Percentiles rank a stretch among this genome's conserved stretches.
phyloP scores from a whole-genome alignment of 2,113 vertebrate species.

The Alligator sinensis region DNA sequence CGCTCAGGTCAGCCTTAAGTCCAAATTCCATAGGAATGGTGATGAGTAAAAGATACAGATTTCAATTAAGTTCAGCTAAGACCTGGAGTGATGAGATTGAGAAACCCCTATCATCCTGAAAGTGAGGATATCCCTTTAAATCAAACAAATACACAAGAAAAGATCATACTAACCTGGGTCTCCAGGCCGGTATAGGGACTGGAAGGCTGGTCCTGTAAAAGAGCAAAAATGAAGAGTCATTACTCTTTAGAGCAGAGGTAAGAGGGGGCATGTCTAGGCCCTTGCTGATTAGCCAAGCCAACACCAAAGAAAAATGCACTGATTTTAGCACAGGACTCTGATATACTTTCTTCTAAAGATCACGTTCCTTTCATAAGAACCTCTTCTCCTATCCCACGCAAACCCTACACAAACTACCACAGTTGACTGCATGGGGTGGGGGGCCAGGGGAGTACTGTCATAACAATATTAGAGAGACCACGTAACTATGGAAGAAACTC shows the following conservation, averaged over 20 bases:
- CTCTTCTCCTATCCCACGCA: neutral
- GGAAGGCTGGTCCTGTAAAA: conserved; percentile 69
- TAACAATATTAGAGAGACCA: neutral
- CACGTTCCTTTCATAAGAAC: neutral
- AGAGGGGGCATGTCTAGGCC: neutral
- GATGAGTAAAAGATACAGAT: neutral
- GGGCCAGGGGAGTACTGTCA: neutral
- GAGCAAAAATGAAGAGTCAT: conserved; percentile 47
- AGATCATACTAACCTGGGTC: conserved; percentile 67
- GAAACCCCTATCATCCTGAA: neutral
- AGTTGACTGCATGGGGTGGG: neutral
- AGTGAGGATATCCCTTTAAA: neutral
- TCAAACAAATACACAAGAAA: neutral
- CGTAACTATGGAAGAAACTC: neutral
- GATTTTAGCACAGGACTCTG: neutral
- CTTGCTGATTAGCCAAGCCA: rapidly evolving
- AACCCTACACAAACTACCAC: neutral
- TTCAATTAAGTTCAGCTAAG: neutral
- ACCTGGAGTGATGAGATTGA: neutral
- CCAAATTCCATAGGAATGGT: neutral
- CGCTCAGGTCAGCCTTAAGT: neutral
- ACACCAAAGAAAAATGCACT: neutral
- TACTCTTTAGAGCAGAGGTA: neutral
- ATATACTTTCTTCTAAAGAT: neutral
- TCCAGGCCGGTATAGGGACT: conserved; percentile 71